Percentiles rank a stretch among this genome's conserved stretches.
phyloP scores from a whole-genome alignment of 2,113 vertebrate genomes.

The Hystrix brachyura region DNA sequence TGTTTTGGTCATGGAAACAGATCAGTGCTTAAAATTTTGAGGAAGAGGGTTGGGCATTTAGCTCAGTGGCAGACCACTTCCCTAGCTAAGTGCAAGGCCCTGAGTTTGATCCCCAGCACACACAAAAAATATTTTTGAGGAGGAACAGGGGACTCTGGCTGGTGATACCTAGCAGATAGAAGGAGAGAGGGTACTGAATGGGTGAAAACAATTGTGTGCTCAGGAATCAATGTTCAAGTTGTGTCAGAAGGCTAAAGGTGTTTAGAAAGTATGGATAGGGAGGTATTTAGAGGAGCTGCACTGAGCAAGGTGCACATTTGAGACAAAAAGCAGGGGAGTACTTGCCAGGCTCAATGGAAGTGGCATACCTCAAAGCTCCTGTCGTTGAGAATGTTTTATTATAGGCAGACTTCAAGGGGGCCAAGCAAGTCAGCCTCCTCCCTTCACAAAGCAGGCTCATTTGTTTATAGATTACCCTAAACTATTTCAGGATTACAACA shows the following conservation, averaged over 20 bases:
- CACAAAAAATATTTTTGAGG: neutral
- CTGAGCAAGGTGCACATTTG: neutral
- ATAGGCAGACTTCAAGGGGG: neutral
- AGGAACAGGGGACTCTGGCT: neutral
- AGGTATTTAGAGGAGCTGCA: neutral
- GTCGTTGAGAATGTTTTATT: neutral
- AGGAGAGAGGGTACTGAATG: neutral
- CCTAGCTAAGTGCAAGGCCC: too few species aligned
- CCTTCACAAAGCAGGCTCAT: neutral
- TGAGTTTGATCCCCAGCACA: too few species aligned
- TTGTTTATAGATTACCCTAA: neutral
- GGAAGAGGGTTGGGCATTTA: neutral
- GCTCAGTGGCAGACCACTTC: too few species aligned
- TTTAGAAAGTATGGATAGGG: neutral
- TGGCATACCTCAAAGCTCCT: neutral
- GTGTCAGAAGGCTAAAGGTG: neutral
- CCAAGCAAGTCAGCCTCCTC: neutral
- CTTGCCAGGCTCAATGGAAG: neutral
- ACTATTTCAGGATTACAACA: neutral
- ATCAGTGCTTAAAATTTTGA: neutral
- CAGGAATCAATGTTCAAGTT: neutral
- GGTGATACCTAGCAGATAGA: neutral
- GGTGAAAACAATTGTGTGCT: neutral
- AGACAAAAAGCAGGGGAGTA: neutral
- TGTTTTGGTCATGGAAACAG: neutral